These are phyloP conservation scores for Tricholaema leucomelas DNA, from an alignment of 2,113 vertebrate species.

Conservation along the genomic window DNA sequence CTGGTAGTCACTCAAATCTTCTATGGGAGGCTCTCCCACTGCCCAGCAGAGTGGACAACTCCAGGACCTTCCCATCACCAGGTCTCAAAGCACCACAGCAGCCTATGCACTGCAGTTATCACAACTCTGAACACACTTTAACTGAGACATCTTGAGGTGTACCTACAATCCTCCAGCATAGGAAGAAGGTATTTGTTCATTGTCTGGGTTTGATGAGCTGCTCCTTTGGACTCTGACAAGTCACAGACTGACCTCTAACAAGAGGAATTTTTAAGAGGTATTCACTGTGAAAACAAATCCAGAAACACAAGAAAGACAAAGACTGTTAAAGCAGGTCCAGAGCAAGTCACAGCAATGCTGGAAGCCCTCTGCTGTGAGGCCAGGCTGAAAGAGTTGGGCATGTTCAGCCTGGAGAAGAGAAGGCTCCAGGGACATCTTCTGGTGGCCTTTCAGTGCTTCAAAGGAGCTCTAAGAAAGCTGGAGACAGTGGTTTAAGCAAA, in stretches of 20 bases:
- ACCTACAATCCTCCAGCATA: background rate
- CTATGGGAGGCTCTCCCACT: background rate
- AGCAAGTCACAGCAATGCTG: background rate
- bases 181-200: background rate
- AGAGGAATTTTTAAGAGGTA: background rate
- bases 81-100: background rate
- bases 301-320: background rate
- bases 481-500: background rate
- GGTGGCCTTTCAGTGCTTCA: background rate
- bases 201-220: accelerated
- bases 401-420: background rate
- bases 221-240: background rate
- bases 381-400: background rate
- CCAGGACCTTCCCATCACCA: background rate
- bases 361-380: background rate
- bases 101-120: background rate
- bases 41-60: background rate
- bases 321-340: background rate
- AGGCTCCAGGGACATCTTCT: background rate
- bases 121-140: background rate
- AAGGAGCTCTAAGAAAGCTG: background rate
- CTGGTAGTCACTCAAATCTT: background rate
- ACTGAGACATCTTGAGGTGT: background rate
- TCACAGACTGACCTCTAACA: background rate
- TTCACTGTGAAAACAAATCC: background rate